Percentiles rank a stretch among this genome's conserved stretches.
phyloP scores from a whole-genome alignment of 2,113 vertebrate species.

The Picathartes gymnocephalus region DNA sequence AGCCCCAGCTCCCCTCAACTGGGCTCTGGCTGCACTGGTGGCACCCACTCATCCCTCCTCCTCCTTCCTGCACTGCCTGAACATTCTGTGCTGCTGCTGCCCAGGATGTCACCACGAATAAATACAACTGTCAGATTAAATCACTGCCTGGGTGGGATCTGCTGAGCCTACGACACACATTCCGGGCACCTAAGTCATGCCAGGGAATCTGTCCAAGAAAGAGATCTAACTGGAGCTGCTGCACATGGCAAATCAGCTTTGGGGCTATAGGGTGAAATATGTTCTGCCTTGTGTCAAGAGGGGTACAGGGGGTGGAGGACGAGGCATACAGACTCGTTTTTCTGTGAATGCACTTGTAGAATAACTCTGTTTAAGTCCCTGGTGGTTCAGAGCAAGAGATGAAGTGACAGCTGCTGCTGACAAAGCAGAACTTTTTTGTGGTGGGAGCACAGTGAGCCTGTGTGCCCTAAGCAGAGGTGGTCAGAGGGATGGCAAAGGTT shows the following conservation, averaged over 20 bases:
- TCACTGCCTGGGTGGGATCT: slow-evolving; percentile 34
- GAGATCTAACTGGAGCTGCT: slow-evolving; percentile 6
- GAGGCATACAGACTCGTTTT: not conserved
- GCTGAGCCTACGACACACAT: not conserved
- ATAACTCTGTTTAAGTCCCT: not conserved
- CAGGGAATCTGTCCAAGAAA: slow-evolving; percentile 36
- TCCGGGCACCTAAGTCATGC: slow-evolving; percentile 26
- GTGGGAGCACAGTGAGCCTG: not conserved
- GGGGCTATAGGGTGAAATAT: not conserved
- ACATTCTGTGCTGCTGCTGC: slow-evolving; percentile 35
- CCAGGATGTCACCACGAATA: not conserved
- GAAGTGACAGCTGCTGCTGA: not conserved
- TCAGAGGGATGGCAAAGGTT: not conserved
- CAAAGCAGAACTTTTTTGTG: not conserved
- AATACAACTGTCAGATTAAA: slow-evolving; percentile 58
- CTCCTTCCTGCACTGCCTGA: not conserved
- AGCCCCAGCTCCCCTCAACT: not conserved
- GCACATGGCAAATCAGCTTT: slow-evolving; percentile 35
- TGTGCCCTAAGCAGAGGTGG: not conserved
- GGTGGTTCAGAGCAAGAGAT: not conserved
- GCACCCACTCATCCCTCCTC: not conserved
- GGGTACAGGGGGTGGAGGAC: not conserved
- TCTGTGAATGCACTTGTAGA: not conserved
- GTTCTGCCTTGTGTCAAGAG: not conserved
- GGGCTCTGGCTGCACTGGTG: not conserved